Evolutionary conservation across 2,113 vertebrate genomes (phyloP).

Genomic region (Henicopernis longicauda): DNA sequence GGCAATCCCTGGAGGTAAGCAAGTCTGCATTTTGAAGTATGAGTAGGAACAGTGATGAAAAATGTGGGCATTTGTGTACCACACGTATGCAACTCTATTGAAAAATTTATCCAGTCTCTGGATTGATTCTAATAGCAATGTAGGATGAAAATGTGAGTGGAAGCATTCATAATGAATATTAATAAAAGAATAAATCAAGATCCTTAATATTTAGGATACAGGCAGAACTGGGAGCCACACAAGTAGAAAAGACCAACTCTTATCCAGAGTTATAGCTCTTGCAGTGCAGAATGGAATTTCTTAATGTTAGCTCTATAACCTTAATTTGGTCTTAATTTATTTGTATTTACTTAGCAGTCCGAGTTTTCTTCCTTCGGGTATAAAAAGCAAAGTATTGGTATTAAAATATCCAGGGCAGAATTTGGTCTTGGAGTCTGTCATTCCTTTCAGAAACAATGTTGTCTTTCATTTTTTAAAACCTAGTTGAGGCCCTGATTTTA

Average conservation of each 20-base stretch:
- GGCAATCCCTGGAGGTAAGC: not conserved
- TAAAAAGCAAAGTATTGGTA: not conserved
- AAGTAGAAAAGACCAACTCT: not conserved
- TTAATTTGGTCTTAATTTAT: not conserved
- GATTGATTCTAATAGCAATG: not conserved
- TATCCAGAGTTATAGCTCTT: not conserved
- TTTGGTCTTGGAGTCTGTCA: not conserved
- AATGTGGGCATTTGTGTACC: not conserved
- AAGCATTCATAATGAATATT: not conserved
- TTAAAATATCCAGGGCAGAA: not conserved
- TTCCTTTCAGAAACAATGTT: not conserved
- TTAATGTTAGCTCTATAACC: not conserved
- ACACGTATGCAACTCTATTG: not conserved
- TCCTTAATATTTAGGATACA: not conserved
- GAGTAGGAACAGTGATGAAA: not conserved
- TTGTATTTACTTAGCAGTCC: not conserved
- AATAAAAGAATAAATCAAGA: not conserved
- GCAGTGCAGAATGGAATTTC: not conserved
- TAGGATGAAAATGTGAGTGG: not conserved
- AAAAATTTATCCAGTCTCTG: not conserved
- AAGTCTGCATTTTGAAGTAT: constrained; percentile 31
- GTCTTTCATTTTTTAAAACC: not conserved
- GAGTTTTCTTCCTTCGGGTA: not conserved
- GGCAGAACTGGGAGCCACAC: not conserved
- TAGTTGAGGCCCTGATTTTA: not conserved